Percentiles rank a stretch among this genome's conserved stretches.
phyloP scores from a whole-genome alignment of 2,888 invertebrate species.

The Capitulum mitella region DNA sequence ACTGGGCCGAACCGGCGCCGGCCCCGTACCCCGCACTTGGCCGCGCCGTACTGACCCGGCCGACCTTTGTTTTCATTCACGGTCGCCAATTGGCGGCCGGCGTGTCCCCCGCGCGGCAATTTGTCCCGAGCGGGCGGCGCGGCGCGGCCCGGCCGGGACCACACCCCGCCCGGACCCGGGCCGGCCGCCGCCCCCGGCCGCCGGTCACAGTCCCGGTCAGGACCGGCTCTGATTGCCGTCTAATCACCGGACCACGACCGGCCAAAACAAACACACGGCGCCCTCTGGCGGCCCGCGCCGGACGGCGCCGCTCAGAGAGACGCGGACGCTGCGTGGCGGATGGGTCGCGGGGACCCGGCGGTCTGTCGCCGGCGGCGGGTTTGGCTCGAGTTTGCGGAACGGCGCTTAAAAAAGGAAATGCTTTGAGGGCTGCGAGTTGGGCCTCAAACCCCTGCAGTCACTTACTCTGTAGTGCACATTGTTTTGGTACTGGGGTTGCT shows the following conservation, averaged over 20 bases:
- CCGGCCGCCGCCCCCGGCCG: not conserved
- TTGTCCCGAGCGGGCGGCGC: not conserved
- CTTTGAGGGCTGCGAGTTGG: too few species aligned
- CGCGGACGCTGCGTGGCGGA: too few species aligned
- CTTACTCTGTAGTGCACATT: too few species aligned
- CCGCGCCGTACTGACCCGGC: not conserved
- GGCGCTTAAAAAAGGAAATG: too few species aligned
- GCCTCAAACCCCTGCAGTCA: too few species aligned
- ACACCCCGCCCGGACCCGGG: not conserved
- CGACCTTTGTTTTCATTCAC: slow-evolving; percentile 4
- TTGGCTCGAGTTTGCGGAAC: too few species aligned
- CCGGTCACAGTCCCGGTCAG: not conserved
- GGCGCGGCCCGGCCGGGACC: not conserved
- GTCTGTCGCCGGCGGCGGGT: too few species aligned
- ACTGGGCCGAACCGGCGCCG: not conserved
- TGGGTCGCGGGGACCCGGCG: too few species aligned
- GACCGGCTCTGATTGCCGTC: not conserved
- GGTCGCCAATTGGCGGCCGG: not conserved
- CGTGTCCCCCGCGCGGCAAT: not conserved
- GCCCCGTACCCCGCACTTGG: not conserved
- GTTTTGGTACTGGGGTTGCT: too few species aligned
- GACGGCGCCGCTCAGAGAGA: too few species aligned
- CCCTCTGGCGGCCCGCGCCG: too few species aligned
- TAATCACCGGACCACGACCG: not conserved
- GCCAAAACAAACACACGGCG: slow-evolving; percentile 11